These are phyloP conservation scores for Mellilla xanthometata DNA, from an alignment of 2,888 invertebrate genomes.

Conservation along the genomic window DNA sequence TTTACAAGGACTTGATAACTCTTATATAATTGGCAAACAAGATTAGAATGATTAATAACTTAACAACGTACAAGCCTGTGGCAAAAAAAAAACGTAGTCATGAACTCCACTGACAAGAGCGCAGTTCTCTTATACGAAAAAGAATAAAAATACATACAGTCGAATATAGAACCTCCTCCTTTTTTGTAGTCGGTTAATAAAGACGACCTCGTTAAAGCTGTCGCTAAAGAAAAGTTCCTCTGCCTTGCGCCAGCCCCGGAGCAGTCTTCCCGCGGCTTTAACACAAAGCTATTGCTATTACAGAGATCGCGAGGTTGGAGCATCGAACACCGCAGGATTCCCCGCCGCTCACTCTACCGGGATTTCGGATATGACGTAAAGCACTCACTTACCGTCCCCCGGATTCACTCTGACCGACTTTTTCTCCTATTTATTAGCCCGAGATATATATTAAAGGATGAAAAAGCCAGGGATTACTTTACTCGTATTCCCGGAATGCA, in stretches of 20 bases:
- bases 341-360: constrained; percentile 78
- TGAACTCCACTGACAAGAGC: too few relatives aligned
- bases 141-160: too few relatives aligned
- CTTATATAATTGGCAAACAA: too few relatives aligned
- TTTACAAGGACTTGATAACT: too few relatives aligned
- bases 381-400: constrained; percentile 70
- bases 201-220: too few relatives aligned
- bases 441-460: constrained; percentile 67
- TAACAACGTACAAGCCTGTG: too few relatives aligned
- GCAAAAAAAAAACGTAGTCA: too few relatives aligned
- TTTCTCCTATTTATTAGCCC: constrained; percentile 77
- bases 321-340: constrained; percentile 78
- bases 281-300: constrained; percentile 83
- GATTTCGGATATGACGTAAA: constrained; percentile 82
- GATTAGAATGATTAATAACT: too few relatives aligned
- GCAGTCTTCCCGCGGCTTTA: constrained; percentile 74
- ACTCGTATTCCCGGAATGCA: constrained; percentile 54
- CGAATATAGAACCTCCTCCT: too few relatives aligned
- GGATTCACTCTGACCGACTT: constrained; percentile 67
- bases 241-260: constrained; percentile 62
- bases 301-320: constrained; percentile 72
- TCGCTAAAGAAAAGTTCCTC: constrained; percentile 30
- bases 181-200: too few relatives aligned
- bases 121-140: too few relatives aligned
- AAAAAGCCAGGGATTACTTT: constrained; percentile 53